A percentile compares a stretch with the other conserved stretches of the same genome.
Evolutionary conservation across 2,888 invertebrate species (phyloP).

Genomic region (Parascotia fuliginaria): DNA sequence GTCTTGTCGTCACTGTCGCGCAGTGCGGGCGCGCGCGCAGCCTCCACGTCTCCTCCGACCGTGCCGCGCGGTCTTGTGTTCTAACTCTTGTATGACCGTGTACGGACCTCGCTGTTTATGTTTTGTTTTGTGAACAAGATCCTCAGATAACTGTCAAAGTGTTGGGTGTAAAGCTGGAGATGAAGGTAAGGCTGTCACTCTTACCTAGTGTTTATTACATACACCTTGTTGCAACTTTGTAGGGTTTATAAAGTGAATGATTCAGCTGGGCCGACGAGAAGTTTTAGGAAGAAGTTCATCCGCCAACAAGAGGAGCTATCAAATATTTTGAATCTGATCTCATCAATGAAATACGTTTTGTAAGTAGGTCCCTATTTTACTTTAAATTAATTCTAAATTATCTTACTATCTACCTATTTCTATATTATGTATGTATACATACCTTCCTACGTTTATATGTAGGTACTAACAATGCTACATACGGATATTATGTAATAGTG

Average conservation of each 20-base stretch:
- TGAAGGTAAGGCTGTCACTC: conserved; percentile 65
- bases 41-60: conserved; percentile 11
- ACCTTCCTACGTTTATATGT: no score
- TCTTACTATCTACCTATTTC: no score
- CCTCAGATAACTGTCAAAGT: conserved; percentile 59
- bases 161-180: conserved; percentile 74
- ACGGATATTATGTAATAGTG: no score
- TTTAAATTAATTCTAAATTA: no score
- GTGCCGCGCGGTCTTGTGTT: conserved; percentile 41
- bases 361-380: no score
- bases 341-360: no score
- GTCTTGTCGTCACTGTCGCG: conserved; percentile 58
- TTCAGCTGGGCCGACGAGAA: background rate
- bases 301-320: background rate
- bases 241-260: background rate
- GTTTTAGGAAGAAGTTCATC: background rate
- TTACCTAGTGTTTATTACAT: background rate
- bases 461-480: no score
- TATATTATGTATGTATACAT: no score
- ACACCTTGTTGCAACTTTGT: background rate
- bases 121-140: conserved; percentile 59
- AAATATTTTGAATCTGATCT: no score
- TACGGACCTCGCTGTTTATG: conserved; percentile 42
- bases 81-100: conserved; percentile 52
- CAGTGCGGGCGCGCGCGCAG: conserved; percentile 55